Conservation (phyloP, 2,113 vertebrate species). For the Polyodon spathula region DNA sequence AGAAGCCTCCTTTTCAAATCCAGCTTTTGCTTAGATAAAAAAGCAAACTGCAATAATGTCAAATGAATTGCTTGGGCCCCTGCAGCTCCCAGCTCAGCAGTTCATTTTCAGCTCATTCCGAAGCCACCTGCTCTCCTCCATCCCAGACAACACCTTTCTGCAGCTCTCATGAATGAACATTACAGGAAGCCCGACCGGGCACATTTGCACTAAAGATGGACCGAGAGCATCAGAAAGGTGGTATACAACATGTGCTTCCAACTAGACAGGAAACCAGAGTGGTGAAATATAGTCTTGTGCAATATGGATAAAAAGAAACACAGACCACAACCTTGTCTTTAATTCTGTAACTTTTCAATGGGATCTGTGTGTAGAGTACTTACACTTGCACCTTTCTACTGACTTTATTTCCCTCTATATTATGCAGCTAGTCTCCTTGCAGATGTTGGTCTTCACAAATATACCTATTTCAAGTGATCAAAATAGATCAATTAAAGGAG, state of each 20-base stretch:
- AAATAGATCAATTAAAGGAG: too few relatives aligned
- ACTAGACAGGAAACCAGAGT: slow-evolving; percentile 3
- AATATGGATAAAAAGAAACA: neutral
- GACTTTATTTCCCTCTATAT: too few relatives aligned
- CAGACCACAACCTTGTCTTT: too few relatives aligned
- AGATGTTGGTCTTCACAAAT: too few relatives aligned
- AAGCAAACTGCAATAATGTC: slow-evolving; percentile 18
- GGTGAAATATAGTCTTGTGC: slow-evolving; percentile 9
- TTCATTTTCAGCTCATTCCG: slow-evolving; percentile 35
- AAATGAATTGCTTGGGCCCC: slow-evolving; percentile 23
- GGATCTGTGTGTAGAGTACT: too few relatives aligned
- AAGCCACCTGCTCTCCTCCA: slow-evolving; percentile 38
- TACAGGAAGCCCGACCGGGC: slow-evolving; percentile 20
- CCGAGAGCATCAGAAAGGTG: slow-evolving; percentile 11
- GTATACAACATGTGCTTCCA: neutral
- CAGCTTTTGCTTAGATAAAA: slow-evolving; percentile 13
- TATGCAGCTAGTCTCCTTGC: too few relatives aligned
- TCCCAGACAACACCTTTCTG: slow-evolving; percentile 14
- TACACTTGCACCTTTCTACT: too few relatives aligned
- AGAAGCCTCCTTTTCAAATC: slow-evolving; percentile 2
- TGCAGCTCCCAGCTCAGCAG: slow-evolving; percentile 18
- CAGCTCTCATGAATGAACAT: slow-evolving; percentile 9
- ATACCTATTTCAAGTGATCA: too few relatives aligned
- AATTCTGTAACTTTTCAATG: too few relatives aligned
- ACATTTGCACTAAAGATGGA: slow-evolving; percentile 22